Conservation (phyloP, 2,888 invertebrate species). For the Cheilosia scutellata region DNA sequence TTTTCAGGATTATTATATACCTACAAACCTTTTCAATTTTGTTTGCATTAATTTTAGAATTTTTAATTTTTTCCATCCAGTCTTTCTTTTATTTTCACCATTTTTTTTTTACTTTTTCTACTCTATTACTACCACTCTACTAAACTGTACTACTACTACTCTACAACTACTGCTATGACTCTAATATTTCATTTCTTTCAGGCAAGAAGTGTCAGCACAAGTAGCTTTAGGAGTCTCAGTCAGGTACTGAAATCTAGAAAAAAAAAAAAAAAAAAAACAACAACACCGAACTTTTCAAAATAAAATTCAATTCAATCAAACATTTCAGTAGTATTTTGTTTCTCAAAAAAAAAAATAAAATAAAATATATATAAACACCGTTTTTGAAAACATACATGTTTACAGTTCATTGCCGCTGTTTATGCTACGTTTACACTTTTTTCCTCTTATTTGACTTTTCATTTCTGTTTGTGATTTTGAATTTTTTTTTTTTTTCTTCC, state of each 20-base stretch:
- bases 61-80: background rate
- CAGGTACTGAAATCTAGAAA: conserved; percentile 87
- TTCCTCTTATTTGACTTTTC: conserved; percentile 23
- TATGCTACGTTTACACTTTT: conserved; percentile 70
- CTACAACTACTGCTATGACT: conserved; percentile 77
- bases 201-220: conserved; percentile 95
- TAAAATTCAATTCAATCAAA: conserved; percentile 41
- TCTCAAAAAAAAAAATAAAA: conserved; percentile 27
- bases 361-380: conserved; percentile 23
- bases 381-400: conserved; percentile 64
- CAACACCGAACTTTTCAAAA: conserved; percentile 46
- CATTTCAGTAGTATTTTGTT: conserved; percentile 64
- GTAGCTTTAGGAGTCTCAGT: conserved; percentile 95
- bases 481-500: conserved; percentile 17
- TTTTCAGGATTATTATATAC: background rate
- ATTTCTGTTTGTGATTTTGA: background rate
- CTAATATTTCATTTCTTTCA: conserved; percentile 86
- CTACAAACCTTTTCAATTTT: background rate
- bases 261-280: conserved; percentile 78
- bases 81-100: conserved; percentile 53
- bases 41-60: conserved; percentile 20
- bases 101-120: conserved; percentile 49
- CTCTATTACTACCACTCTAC: conserved; percentile 65
- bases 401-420: conserved; percentile 72
- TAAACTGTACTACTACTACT: conserved; percentile 56